Evolutionary conservation across 2,797 vertebrate species (phyloP).

Genomic region (Tragopan temminckii): DNA sequence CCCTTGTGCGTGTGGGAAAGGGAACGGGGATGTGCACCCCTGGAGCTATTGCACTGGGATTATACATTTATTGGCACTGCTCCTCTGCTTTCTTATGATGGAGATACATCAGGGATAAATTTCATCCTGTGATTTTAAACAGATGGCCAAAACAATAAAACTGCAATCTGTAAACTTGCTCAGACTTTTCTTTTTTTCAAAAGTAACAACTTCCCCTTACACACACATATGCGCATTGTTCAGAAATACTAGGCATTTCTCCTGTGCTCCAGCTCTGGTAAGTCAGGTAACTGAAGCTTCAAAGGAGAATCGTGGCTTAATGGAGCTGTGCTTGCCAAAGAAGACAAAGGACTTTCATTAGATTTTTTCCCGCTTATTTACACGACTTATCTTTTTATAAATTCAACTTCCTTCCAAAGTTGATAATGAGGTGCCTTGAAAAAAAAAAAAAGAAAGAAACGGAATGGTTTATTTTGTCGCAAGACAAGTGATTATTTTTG

Average conservation of each 20-base stretch:
- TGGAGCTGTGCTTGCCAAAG: constrained; percentile 58
- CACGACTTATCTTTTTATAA: constrained; percentile 81
- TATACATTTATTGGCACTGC: neutral
- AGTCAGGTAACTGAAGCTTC: constrained; percentile 76
- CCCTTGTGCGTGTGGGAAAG: rapidly evolving
- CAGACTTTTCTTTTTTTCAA: neutral
- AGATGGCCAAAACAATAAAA: constrained; percentile 55
- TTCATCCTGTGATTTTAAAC: constrained; percentile 15
- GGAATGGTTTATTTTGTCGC: constrained; percentile 72
- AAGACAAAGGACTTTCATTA: constrained; percentile 66
- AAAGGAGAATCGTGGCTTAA: constrained; percentile 64
- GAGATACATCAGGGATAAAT: neutral
- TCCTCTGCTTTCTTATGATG: neutral
- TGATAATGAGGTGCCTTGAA: constrained; percentile 77
- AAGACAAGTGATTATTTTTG: constrained; percentile 63
- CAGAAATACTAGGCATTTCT: constrained; percentile 55
- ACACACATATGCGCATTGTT: constrained; percentile 1
- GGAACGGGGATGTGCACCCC: rapidly evolving
- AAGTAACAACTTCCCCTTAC: constrained; percentile 21
- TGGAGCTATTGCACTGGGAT: neutral
- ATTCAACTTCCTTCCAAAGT: constrained; percentile 81
- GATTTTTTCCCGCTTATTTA: constrained; percentile 68
- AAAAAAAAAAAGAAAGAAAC: constrained; percentile 70
- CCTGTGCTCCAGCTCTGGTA: constrained; percentile 20
- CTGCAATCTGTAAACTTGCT: constrained; percentile 30